A percentile compares a stretch with the other conserved stretches of the same genome.
Evolutionary conservation across 2,888 invertebrate species (phyloP).

Genomic region (Calliphora vomitoria): DNA sequence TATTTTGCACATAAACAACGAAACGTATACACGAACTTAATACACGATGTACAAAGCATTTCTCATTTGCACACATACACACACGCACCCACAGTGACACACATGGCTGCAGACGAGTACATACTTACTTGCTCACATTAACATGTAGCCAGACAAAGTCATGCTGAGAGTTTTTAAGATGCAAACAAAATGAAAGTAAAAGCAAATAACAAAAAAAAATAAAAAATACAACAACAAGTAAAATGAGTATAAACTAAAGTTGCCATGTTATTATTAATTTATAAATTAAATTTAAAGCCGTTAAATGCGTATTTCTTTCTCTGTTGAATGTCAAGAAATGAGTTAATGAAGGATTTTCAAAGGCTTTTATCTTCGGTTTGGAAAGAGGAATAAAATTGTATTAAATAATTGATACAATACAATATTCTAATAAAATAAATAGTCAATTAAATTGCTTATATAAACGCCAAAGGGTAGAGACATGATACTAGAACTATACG

Average conservation of each 20-base stretch:
- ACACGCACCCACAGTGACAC: not conserved
- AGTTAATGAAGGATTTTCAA: too few relatives aligned
- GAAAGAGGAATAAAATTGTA: too few relatives aligned
- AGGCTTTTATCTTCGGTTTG: too few relatives aligned
- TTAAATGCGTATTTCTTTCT: too few relatives aligned
- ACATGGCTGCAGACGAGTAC: not conserved
- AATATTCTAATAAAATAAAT: too few relatives aligned
- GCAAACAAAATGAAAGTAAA: slow-evolving; percentile 15
- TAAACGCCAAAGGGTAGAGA: too few relatives aligned
- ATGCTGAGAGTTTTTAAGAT: slow-evolving; percentile 47
- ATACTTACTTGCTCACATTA: slow-evolving; percentile 31
- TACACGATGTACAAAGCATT: not conserved
- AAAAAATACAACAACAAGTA: not conserved
- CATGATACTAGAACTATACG: too few relatives aligned
- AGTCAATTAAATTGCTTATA: too few relatives aligned
- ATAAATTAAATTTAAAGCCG: too few relatives aligned
- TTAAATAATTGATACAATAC: too few relatives aligned
- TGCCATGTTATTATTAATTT: not conserved
- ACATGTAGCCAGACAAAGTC: slow-evolving; percentile 45
- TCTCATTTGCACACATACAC: not conserved
- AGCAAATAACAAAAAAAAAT: not conserved
- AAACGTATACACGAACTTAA: slow-evolving; percentile 23
- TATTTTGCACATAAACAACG: not conserved
- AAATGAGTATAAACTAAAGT: not conserved
- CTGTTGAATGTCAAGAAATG: too few relatives aligned